A percentile compares a stretch with the other conserved stretches of the same genome.
These are phyloP conservation scores for Gibbula magus DNA, from an alignment of 2,888 invertebrate genomes.

Conservation along the genomic window DNA sequence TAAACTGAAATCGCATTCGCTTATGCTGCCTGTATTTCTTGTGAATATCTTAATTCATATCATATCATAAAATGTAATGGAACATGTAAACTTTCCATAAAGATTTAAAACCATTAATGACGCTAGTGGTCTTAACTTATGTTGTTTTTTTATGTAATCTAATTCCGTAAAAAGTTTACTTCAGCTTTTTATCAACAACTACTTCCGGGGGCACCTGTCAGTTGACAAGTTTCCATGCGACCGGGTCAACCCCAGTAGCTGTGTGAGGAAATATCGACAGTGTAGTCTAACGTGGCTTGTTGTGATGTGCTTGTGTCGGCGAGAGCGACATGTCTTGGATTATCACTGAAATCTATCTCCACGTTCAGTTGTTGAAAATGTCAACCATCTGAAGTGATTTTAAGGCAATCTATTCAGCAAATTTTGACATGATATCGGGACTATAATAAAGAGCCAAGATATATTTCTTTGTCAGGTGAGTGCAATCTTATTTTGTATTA, in stretches of 20 bases:
- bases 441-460: no score
- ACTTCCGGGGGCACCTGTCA: slow-evolving; percentile 10
- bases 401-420: not conserved
- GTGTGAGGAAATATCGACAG: not conserved
- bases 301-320: not conserved
- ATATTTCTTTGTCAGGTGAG: not conserved
- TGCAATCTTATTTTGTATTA: not conserved
- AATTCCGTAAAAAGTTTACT: no score
- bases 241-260: not conserved
- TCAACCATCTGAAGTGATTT: not conserved
- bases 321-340: not conserved
- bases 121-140: no score
- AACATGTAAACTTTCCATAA: no score
- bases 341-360: not conserved
- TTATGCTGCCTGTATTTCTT: no score
- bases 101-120: no score
- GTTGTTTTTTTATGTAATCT: no score
- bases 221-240: slow-evolving; percentile 21
- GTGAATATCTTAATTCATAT: no score
- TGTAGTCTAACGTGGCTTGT: not conserved
- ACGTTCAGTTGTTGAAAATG: not conserved
- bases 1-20: no score
- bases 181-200: not conserved
- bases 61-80: no score
- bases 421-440: no score